Percentiles rank a stretch among this genome's conserved stretches.
Evolutionary conservation across 2,888 invertebrate species (phyloP).

Genomic region (Pasiphila rectangulata): DNA sequence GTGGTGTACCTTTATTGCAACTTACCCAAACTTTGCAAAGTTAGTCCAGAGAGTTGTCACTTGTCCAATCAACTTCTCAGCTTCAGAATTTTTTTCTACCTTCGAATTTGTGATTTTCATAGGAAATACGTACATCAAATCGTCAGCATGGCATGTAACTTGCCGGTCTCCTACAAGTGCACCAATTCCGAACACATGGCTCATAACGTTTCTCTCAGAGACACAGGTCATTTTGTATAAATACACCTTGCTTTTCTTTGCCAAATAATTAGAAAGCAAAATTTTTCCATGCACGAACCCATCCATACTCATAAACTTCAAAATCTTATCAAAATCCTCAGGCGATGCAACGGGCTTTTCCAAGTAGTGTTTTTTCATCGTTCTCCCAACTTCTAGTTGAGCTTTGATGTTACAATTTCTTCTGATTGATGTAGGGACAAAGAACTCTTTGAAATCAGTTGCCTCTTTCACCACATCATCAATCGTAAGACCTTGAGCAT

Average conservation of each 20-base stretch:
- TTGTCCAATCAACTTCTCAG: constrained; percentile 47
- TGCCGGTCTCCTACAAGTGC: constrained; percentile 29
- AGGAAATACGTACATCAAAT: constrained; percentile 52
- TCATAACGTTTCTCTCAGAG: constrained; percentile 49
- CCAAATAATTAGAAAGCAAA: constrained; percentile 40
- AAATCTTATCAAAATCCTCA: constrained; percentile 36
- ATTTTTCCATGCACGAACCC: constrained; percentile 43
- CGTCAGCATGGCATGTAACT: constrained; percentile 47
- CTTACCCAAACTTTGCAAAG: constrained; percentile 64
- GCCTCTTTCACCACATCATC: constrained; percentile 39
- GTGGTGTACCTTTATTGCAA: too few relatives aligned
- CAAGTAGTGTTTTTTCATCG: constrained; percentile 40
- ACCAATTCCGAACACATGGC: constrained; percentile 31
- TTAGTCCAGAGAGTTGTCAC: constrained; percentile 59
- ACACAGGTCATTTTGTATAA: constrained; percentile 55
- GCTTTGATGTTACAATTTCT: constrained; percentile 38
- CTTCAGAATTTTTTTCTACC: constrained; percentile 38
- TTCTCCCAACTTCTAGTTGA: constrained; percentile 47
- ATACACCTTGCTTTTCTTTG: constrained; percentile 43
- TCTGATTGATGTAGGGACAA: constrained; percentile 44
- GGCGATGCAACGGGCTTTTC: constrained; percentile 36
- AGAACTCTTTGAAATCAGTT: constrained; percentile 45
- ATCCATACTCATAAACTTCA: constrained; percentile 38
- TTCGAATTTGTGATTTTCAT: constrained; percentile 32
- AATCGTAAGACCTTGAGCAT: constrained; percentile 23